Conservation (phyloP, 2,113 vertebrate genomes). For the Myxocyprinus asiaticus region DNA sequence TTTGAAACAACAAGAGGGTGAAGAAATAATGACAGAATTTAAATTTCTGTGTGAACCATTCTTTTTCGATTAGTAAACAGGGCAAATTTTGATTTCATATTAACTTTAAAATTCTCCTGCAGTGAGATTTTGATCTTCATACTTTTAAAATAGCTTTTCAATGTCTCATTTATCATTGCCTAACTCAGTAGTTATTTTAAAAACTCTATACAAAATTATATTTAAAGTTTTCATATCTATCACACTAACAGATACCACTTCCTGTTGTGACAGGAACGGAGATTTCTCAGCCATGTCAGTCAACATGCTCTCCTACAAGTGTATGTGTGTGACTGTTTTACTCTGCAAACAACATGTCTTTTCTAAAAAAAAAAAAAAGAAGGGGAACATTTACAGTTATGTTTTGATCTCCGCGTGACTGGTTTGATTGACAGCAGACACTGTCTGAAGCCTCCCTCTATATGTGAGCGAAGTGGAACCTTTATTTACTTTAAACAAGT, state of each 20-base stretch:
- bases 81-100: background rate
- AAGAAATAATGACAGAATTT: too few species aligned
- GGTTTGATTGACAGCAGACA: conserved; percentile 35
- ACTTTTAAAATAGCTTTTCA: conserved; percentile 62
- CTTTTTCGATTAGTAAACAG: too few species aligned
- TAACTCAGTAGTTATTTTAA: conserved; percentile 63
- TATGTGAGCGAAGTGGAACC: too few species aligned
- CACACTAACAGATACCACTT: conserved; percentile 65
- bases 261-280: conserved; percentile 55
- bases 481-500: too few species aligned
- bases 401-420: conserved; percentile 8
- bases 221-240: conserved; percentile 61
- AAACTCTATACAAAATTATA: conserved; percentile 67
- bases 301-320: conserved; percentile 6
- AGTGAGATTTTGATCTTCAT: conserved; percentile 41
- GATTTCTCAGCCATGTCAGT: conserved; percentile 59
- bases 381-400: background rate
- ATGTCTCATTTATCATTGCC: conserved; percentile 66
- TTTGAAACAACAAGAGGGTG: too few species aligned
- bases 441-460: conserved; percentile 12
- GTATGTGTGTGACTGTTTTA: conserved; percentile 4
- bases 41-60: too few species aligned
- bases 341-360: conserved; percentile 2
- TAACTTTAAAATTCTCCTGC: background rate
- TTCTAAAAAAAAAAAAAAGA: conserved; percentile 27